Evolutionary conservation across 2,888 invertebrate species (phyloP).

Genomic region (Nymphalis c-album): DNA sequence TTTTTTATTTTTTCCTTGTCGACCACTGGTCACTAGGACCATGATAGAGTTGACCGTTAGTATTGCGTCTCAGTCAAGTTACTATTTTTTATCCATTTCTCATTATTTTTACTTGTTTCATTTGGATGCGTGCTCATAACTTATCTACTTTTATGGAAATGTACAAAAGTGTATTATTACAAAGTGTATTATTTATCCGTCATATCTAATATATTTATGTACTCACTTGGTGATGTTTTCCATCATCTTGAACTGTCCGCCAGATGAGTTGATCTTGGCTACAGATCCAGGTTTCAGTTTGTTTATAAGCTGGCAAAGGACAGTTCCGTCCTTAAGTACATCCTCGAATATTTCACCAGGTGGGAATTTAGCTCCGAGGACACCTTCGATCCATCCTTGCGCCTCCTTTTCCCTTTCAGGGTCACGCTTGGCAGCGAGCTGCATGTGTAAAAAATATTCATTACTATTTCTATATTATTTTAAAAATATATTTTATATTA

Average conservation of each 20-base stretch:
- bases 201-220: background rate
- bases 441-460: constrained; percentile 26
- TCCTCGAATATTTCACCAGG: constrained; percentile 91
- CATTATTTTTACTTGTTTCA: too few relatives aligned
- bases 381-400: constrained; percentile 94
- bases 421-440: constrained; percentile 93
- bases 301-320: constrained; percentile 97
- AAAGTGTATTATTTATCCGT: background rate
- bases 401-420: constrained; percentile 92
- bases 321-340: constrained; percentile 93
- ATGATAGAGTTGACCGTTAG: too few relatives aligned
- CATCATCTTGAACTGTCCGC: constrained; percentile 99
- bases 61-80: too few relatives aligned
- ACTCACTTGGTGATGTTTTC: constrained; percentile 97
- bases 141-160: too few relatives aligned
- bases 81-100: too few relatives aligned
- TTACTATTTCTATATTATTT: background rate
- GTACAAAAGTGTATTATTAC: too few relatives aligned
- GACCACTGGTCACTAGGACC: too few relatives aligned
- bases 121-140: too few relatives aligned
- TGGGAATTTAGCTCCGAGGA: constrained; percentile 94
- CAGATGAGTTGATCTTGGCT: constrained; percentile 94
- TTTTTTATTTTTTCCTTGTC: too few relatives aligned
- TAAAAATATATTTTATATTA: too few relatives aligned
- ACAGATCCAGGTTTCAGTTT: constrained; percentile 93